Conservation (phyloP, 37 sponge, comb jelly and placozoan species). For the Ianthella basta region DNA sequence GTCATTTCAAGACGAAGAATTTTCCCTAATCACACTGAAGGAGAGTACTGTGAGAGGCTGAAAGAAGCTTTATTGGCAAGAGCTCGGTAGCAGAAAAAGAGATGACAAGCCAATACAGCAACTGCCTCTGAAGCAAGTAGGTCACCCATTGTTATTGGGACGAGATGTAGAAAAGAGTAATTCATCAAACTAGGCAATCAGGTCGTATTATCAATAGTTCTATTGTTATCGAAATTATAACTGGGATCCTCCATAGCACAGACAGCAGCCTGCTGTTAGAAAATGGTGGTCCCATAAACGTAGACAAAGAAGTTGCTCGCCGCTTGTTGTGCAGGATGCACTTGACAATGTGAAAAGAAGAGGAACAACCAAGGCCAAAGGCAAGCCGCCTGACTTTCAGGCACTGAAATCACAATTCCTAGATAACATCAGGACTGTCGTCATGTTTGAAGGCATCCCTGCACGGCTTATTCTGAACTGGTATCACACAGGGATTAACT, state of each 20-base stretch:
- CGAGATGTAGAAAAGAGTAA: neutral
- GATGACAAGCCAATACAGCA: neutral
- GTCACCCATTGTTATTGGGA: constrained; percentile 26
- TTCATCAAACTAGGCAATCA: neutral
- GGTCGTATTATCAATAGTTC: neutral
- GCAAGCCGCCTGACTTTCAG: neutral
- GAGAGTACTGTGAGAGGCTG: constrained; percentile 7
- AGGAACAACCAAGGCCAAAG: constrained; percentile 1
- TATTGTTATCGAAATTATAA: neutral
- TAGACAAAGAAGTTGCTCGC: neutral
- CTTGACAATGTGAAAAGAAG: neutral
- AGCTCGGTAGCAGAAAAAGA: neutral
- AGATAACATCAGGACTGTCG: neutral
- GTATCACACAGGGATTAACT: neutral
- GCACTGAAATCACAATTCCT: neutral
- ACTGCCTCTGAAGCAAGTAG: neutral
- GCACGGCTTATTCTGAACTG: neutral
- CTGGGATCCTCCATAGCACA: no score
- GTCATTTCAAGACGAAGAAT: neutral
- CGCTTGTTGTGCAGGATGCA: neutral
- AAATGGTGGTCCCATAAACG: neutral
- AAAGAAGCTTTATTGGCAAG: constrained; percentile 16
- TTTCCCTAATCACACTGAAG: neutral
- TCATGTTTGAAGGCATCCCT: neutral
- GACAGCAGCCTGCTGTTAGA: neutral